Conservation (phyloP, 2,888 invertebrate species). For the Helicoverpa assulta region DNA sequence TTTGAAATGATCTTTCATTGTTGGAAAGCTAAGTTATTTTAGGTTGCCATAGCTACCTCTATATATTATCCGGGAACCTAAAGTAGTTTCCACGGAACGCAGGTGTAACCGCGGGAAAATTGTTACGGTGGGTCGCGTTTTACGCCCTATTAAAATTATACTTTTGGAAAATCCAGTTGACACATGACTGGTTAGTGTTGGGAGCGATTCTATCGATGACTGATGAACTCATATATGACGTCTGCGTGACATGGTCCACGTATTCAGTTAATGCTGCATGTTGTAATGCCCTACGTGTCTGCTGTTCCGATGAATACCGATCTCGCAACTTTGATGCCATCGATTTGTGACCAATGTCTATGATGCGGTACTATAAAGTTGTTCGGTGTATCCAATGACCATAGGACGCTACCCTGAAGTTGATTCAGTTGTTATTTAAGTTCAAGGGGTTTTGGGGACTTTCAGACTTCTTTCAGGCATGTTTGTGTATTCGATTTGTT, state of each 20-base stretch:
- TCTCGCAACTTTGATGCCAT: slow-evolving; percentile 38
- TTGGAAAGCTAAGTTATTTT: too few relatives aligned
- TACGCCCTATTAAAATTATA: too few relatives aligned
- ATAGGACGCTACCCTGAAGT: too few relatives aligned
- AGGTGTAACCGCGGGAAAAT: too few relatives aligned
- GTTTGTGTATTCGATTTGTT: background rate
- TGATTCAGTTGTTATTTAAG: background rate
- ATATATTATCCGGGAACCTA: too few relatives aligned
- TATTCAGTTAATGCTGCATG: slow-evolving; percentile 13
- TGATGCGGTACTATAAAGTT: background rate
- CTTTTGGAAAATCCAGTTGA: background rate
- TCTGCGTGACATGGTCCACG: slow-evolving; percentile 25
- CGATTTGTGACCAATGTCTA: background rate
- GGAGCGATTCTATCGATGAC: slow-evolving; percentile 1
- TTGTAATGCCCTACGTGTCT: slow-evolving; percentile 38
- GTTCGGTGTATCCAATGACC: too few relatives aligned
- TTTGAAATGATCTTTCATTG: too few relatives aligned
- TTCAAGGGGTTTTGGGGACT: background rate
- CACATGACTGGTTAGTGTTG: background rate
- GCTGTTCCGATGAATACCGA: slow-evolving; percentile 22
- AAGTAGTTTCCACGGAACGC: too few relatives aligned
- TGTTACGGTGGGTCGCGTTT: too few relatives aligned
- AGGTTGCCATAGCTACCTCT: too few relatives aligned
- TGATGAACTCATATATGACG: background rate
- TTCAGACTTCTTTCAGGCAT: too few relatives aligned